Percentiles rank a stretch among this genome's conserved stretches.
These are phyloP conservation scores for Bruchidius siliquastri DNA, from an alignment of 2,888 invertebrate genomes.

Conservation along the genomic window DNA sequence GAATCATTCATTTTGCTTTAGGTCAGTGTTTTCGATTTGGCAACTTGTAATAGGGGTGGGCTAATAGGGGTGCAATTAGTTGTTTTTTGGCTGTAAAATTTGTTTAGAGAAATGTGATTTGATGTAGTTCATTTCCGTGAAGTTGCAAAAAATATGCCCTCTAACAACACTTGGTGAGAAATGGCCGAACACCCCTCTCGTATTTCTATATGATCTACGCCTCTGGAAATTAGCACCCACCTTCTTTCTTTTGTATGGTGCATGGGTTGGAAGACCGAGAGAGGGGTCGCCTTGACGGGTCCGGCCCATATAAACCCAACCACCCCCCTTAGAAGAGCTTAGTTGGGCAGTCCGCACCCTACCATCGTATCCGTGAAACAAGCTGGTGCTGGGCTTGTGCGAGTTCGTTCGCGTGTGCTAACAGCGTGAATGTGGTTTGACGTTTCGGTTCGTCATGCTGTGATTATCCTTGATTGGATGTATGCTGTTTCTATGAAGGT, in stretches of 20 bases:
- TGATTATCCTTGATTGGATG: not conserved
- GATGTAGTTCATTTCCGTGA: too few relatives aligned
- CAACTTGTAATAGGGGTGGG: too few relatives aligned
- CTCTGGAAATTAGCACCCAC: not conserved
- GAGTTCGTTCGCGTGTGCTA: not conserved
- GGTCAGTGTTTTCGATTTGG: too few relatives aligned
- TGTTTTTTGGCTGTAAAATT: too few relatives aligned
- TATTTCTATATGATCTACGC: too few relatives aligned
- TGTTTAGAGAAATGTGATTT: too few relatives aligned
- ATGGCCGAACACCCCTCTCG: too few relatives aligned
- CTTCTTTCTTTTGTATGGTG: not conserved
- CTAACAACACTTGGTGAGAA: too few relatives aligned
- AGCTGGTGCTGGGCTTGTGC: not conserved
- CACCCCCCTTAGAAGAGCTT: conserved; percentile 29
- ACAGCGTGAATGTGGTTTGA: not conserved
- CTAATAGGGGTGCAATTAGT: too few relatives aligned
- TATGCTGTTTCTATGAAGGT: not conserved
- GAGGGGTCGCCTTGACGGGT: not conserved
- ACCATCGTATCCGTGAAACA: not conserved
- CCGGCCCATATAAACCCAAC: conserved; percentile 35
- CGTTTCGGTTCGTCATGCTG: not conserved
- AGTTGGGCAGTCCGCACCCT: not conserved
- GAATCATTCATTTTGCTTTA: too few relatives aligned
- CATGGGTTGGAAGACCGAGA: not conserved
- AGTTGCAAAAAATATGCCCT: too few relatives aligned